Conservation (phyloP, 92 coral and sea anemone genomes). For the Phenganax stokvisi region DNA sequence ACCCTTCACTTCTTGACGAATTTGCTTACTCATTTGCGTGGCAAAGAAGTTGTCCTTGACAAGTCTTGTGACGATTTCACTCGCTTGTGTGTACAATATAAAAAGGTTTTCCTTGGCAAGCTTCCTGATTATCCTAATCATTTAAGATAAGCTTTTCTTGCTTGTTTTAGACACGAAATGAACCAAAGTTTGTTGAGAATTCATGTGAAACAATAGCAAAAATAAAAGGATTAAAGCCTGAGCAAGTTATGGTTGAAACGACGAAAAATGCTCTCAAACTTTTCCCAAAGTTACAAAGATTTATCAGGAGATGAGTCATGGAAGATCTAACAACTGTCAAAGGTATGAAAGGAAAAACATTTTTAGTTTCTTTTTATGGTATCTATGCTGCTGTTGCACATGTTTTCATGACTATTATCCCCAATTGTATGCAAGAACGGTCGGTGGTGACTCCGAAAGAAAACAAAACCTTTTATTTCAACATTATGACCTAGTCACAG, state of each 20-base stretch:
- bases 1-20: too few relatives aligned
- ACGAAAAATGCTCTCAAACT: slow-evolving; percentile 83
- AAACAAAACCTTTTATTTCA: too few relatives aligned
- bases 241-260: slow-evolving; percentile 80
- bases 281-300: slow-evolving; percentile 81
- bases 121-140: not conserved
- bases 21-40: too few relatives aligned
- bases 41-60: not conserved
- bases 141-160: not conserved
- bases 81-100: too few relatives aligned
- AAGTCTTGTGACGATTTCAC: not conserved
- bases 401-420: too few relatives aligned
- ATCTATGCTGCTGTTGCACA: too few relatives aligned
- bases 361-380: too few relatives aligned
- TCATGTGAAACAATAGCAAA: slow-evolving; percentile 83
- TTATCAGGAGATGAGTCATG: slow-evolving; percentile 40
- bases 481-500: too few relatives aligned
- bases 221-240: slow-evolving; percentile 69
- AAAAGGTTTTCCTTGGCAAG: too few relatives aligned
- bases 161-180: slow-evolving; percentile 68
- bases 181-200: slow-evolving; percentile 69
- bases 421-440: too few relatives aligned
- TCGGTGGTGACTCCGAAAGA: too few relatives aligned
- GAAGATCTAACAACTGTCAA: not conserved
- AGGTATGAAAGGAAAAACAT: too few relatives aligned